A percentile compares a stretch with the other conserved stretches of the same genome.
Evolutionary conservation across 2,797 vertebrate species (phyloP).

Genomic region (Dendrocincla tyrannina): DNA sequence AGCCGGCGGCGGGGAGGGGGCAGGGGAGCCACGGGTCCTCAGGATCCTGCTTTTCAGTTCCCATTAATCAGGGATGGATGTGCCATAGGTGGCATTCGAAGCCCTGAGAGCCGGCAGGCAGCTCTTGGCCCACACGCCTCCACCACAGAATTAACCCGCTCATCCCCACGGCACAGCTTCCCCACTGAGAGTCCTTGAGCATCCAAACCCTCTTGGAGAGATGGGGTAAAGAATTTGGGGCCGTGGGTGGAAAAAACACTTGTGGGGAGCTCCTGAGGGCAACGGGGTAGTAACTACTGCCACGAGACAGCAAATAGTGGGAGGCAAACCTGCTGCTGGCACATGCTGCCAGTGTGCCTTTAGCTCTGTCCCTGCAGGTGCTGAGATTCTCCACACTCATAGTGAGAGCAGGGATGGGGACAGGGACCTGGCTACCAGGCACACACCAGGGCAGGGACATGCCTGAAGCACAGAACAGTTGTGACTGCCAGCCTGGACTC

Average conservation of each 20-base stretch:
- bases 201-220: accelerated
- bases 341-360: accelerated
- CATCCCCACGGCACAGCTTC: accelerated
- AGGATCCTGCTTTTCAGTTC: conserved; percentile 16
- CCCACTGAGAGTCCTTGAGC: background rate
- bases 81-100: background rate
- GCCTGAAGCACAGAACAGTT: background rate
- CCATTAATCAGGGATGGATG: background rate
- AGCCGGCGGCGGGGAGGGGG: background rate
- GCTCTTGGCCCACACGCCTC: background rate
- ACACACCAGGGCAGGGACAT: accelerated
- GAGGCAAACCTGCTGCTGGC: background rate
- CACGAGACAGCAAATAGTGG: accelerated
- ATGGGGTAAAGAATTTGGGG: accelerated
- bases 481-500: background rate
- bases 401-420: background rate
- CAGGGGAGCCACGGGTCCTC: background rate
- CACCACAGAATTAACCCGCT: background rate
- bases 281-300: background rate
- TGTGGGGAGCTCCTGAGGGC: background rate
- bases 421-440: background rate
- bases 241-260: background rate
- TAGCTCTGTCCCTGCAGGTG: background rate
- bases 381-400: accelerated
- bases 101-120: background rate